Percentiles rank a stretch among this genome's conserved stretches.
phyloP scores from a whole-genome alignment of 2,113 vertebrate genomes.

The Microtus oregoni region DNA sequence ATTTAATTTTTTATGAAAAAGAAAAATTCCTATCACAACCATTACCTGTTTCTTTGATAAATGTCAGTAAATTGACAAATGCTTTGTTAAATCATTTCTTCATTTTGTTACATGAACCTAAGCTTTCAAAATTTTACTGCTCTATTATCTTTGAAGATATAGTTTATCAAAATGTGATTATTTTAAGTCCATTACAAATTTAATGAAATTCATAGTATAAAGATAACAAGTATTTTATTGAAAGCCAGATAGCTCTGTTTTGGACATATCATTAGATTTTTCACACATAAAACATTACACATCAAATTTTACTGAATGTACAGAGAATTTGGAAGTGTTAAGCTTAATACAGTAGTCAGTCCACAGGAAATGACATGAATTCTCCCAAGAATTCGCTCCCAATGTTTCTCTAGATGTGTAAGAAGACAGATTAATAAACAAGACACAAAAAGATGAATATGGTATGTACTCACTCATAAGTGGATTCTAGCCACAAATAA shows the following conservation, averaged over 20 bases:
- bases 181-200: conserved; percentile 4
- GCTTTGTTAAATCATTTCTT: not conserved
- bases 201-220: not conserved
- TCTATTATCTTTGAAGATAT: not conserved
- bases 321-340: not conserved
- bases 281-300: not conserved
- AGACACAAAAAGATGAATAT: not conserved
- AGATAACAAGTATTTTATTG: not conserved
- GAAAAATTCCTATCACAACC: not conserved
- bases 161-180: not conserved
- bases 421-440: too few relatives aligned
- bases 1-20: conserved; percentile 16
- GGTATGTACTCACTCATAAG: too few relatives aligned
- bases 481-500: too few relatives aligned
- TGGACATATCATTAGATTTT: not conserved
- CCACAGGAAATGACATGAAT: not conserved
- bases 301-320: not conserved
- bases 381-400: not conserved
- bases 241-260: not conserved
- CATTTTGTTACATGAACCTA: conserved; percentile 1
- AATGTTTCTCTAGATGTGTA: not conserved
- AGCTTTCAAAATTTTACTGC: not conserved
- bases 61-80: conserved; percentile 25
- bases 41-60: not conserved
- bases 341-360: not conserved